Conservation (phyloP, 2,888 invertebrate genomes). For the Synergus umbraculus region DNA sequence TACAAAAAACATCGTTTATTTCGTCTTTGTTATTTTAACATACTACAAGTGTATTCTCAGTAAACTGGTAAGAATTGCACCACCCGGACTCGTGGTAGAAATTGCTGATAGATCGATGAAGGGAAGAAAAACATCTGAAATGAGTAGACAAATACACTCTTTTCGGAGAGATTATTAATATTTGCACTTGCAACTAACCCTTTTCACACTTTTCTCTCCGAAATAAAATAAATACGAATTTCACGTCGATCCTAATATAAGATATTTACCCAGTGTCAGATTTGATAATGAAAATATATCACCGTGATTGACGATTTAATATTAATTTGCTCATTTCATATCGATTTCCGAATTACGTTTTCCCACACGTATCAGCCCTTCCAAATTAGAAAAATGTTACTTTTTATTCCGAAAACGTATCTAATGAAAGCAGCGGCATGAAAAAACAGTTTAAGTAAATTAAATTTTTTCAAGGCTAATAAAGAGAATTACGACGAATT, state of each 20-base stretch:
- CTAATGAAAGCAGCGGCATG: too few species aligned
- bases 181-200: conserved; percentile 51
- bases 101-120: background rate
- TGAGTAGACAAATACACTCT: conserved; percentile 25
- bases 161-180: conserved; percentile 48
- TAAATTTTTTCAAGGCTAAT: too few species aligned
- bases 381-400: too few species aligned
- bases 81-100: background rate
- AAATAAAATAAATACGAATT: conserved; percentile 49
- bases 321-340: background rate
- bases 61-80: background rate
- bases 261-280: conserved; percentile 17
- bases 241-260: conserved; percentile 6
- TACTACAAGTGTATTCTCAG: background rate
- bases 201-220: conserved; percentile 47
- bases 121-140: conserved; percentile 29
- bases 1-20: background rate
- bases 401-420: too few species aligned
- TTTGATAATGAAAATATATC: background rate
- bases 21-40: background rate
- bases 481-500: too few species aligned
- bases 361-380: background rate
- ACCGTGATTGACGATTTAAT: background rate
- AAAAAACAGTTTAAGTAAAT: too few species aligned
- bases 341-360: background rate